Base-by-base conservation (phyloP, 2,113 vertebrate species). In the Campylomormyrus tamandua region DNA sequence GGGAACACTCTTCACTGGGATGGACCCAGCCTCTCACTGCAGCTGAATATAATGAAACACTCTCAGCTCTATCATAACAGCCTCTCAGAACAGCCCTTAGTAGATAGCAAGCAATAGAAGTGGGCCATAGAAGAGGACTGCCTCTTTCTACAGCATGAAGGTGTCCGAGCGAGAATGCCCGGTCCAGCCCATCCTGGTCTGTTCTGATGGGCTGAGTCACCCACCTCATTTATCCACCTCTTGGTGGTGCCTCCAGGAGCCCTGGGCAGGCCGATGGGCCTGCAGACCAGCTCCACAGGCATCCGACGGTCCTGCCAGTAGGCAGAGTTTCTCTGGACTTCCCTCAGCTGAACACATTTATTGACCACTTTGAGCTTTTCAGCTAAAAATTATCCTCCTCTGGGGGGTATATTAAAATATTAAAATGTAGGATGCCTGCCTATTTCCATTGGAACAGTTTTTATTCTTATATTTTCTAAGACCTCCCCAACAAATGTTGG, bases 241-340 rank as follows among this genome's bases (percentile, higher is more conserved):
- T 90, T 90, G 24, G 74, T 90, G 27, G 42, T 80, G 89, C 46
- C 46, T 45, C 62, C 87, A 53, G 58, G 49, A 45, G 35, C 49
- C 27, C 15, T 35, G 35, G 35, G 49, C 56, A 31, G 27, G 89
- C 50, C 58, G 48, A 90, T 86, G 56, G n/a, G 21, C 24, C 58
- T n/a, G 24, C 58, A n/a, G 9, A 66, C 58, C n/a, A 2, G 58
- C n/a, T 66, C 58, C 58, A 27, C 58, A 66, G 58, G 24, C 58
- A 17, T 17, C 3, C 13, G 0, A 13, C 5, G 1, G 31, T 13
- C 66, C 66, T 74, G 10, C 66, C 27, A 31, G 66, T 3, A 15
- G 27, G 19, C 10, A 21, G 31, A 77, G 35, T 7, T 77, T 31
- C 11, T 77, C 31, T 77, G 31, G 39, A 39, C 5, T 39, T 77